Evolutionary conservation across 1,140 invertebrate genomes (phyloP), one percentile per base, ranked within the genome.

Genomic region (Brachionus manjavacas): DNA sequence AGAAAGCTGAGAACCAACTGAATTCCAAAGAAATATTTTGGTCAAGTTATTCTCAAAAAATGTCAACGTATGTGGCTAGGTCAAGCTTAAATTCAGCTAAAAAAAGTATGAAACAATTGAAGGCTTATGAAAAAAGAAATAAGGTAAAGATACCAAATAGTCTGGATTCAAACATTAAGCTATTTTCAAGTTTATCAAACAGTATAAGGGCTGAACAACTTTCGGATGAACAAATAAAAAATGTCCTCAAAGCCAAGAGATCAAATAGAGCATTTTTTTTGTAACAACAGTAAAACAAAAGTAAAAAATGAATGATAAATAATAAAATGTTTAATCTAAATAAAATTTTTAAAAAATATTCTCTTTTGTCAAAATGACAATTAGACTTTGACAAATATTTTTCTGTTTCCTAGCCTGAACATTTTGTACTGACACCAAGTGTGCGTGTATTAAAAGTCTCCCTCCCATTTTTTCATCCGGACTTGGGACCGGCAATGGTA

Each of bases 21-120:
- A 11, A 46, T 12, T 52, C 20, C 4, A 28, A 79, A 28, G 43
- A 49, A 31, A 25, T 49, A 25, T 2, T 79, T 14, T 52, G 16
- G 35, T 23, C 52, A 6, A 79, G 49, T 60, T 52, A 14, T 49
- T 39, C 76, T 31, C 76, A 79, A 60, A 79, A 79, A 49, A 79
- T 79, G 41, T 79, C 76, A 7, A 49, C 16, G 3, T 39, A 46
- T 52, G 76, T 79, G n/a, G 11, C 31, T 7, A 46, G 11, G 4
- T 52, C 43, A n/a, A 79, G 43, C n/a, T 39, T 79, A 9, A 49
- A 49, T n/a, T 39, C 52, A 12, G 76, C 76, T 35, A 43, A 79
- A 60, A 46, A 4, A 49, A 49, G 41, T 6, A 39, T 28, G 8
- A 16, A 79, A 4, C 43, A 49, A 52, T 28, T 60, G 14, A 25